These are phyloP conservation scores for Cebidichthys violaceus DNA, from an alignment of 2,113 vertebrate genomes.

Conservation along the genomic window DNA sequence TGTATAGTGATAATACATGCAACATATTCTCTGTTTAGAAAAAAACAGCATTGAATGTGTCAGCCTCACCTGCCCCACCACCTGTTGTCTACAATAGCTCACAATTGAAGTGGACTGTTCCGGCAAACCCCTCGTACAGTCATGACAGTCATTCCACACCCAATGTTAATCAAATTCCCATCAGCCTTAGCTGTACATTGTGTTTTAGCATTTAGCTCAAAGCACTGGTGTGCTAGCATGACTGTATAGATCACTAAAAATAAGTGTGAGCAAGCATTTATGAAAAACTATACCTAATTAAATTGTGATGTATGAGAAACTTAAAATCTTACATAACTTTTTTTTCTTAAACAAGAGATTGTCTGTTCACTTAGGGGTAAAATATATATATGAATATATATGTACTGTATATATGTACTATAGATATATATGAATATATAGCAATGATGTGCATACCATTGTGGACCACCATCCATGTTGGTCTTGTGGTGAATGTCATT, in stretches of 20 bases:
- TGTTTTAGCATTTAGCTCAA: neutral
- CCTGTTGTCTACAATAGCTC: too few relatives aligned
- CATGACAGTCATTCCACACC: too few relatives aligned
- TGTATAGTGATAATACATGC: too few relatives aligned
- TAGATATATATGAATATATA: neutral
- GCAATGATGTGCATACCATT: slow-evolving; percentile 77
- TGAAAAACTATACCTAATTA: neutral
- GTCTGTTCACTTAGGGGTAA: neutral
- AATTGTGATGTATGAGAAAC: neutral
- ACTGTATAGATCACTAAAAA: neutral
- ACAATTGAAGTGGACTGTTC: too few relatives aligned
- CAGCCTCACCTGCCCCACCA: too few relatives aligned
- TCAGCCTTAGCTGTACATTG: neutral
- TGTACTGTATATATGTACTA: too few relatives aligned
- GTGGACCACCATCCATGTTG: slow-evolving; percentile 86
- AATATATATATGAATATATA: too few relatives aligned
- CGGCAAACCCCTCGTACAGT: too few relatives aligned
- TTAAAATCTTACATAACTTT: neutral
- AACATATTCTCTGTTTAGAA: too few relatives aligned
- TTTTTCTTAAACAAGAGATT: neutral
- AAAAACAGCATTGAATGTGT: too few relatives aligned
- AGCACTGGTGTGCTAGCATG: neutral
- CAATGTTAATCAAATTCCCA: neutral
- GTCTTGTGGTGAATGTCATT: slow-evolving; percentile 95
- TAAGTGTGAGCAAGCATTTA: neutral